Percentiles rank a stretch among this genome's conserved stretches.
Conservation (phyloP, 1,140 invertebrate species). For the Trachelipus rathkii region DNA sequence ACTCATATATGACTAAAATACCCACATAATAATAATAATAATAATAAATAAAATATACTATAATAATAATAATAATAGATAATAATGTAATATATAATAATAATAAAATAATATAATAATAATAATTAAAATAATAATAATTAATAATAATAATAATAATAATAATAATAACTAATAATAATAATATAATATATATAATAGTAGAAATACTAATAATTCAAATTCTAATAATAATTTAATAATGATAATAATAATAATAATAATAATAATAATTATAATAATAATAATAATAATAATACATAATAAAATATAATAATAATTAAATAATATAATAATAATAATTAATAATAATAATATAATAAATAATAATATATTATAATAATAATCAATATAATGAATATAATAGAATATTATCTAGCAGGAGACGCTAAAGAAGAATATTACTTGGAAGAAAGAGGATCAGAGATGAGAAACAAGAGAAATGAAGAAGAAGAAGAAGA, state of each 20-base stretch:
- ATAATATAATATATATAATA: constrained; percentile 15
- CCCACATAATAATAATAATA: constrained; percentile 15
- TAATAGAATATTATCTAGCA: no score
- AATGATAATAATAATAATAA: constrained; percentile 3
- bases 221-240: neutral
- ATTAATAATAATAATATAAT: constrained; percentile 15
- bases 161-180: constrained; percentile 13
- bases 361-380: constrained; percentile 12
- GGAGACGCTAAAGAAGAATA: no score
- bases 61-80: neutral
- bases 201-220: neutral
- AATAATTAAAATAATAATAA: constrained; percentile 5
- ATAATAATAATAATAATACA: constrained; percentile 15
- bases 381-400: neutral
- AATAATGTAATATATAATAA: neutral
- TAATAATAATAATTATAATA: constrained; percentile 11
- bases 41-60: neutral
- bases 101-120: constrained; percentile 15
- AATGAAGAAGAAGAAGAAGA: no score
- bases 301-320: constrained; percentile 10
- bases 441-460: no score
- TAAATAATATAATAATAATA: constrained; percentile 13
- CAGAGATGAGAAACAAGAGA: no score
- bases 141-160: constrained; percentile 15
- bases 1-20: no score